Percentiles rank a stretch among this genome's conserved stretches.
phyloP scores from a whole-genome alignment of 2,888 invertebrate species.

The Lasioglossum marginatum region DNA sequence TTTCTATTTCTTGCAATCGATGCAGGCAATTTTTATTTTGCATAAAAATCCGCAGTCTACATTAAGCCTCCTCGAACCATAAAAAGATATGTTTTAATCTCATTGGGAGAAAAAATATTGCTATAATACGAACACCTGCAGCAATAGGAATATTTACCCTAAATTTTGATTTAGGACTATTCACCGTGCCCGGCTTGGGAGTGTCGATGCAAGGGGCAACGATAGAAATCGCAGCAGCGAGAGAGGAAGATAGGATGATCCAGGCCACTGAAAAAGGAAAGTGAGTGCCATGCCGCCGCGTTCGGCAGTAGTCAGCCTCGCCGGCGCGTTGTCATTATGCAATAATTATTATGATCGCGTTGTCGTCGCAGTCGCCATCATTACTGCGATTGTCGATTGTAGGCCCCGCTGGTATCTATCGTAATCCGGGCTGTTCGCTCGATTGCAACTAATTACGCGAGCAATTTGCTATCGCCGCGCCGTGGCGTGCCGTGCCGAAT shows the following conservation, averaged over 20 bases:
- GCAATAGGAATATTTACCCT: no score
- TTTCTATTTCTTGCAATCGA: no score
- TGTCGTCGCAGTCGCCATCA: constrained; percentile 64
- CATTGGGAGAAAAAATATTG: no score
- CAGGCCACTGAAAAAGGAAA: constrained; percentile 83
- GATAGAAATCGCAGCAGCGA: constrained; percentile 53
- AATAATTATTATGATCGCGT: constrained; percentile 80
- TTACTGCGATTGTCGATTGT: constrained; percentile 64
- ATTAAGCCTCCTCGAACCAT: no score
- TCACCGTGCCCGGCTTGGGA: background rate
- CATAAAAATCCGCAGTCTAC: no score
- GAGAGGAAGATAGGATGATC: constrained; percentile 81
- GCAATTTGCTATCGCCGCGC: constrained; percentile 24
- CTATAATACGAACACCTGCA: no score
- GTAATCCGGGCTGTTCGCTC: constrained; percentile 57
- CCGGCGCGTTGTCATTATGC: constrained; percentile 74
- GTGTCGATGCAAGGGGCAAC: constrained; percentile 56
- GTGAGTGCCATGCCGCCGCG: constrained; percentile 75
- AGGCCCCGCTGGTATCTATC: constrained; percentile 51
- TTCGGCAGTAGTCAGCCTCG: constrained; percentile 71
- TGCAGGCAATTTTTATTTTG: no score
- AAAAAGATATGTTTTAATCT: no score
- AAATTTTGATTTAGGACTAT: background rate
- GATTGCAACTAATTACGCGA: constrained; percentile 64
- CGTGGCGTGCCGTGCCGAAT: constrained; percentile 23